A percentile compares a stretch with the other conserved stretches of the same genome.
These are phyloP conservation scores for Phycodurus eques DNA, from an alignment of 2,113 vertebrate genomes.

Conservation along the genomic window DNA sequence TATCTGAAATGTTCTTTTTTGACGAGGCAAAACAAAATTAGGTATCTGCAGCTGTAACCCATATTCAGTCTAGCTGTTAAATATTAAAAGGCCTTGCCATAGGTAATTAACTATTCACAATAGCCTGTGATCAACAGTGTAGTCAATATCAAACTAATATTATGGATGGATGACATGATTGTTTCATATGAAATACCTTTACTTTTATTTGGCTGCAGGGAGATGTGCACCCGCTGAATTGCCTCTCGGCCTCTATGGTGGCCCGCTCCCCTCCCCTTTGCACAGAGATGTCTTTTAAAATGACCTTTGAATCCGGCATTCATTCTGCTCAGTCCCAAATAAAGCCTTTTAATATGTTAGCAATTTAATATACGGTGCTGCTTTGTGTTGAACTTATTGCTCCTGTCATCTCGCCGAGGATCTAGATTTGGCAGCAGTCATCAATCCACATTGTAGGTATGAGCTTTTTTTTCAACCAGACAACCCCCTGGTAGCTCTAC, in stretches of 20 bases:
- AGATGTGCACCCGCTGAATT: slow-evolving; percentile 2
- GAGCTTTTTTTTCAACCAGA: slow-evolving; percentile 25
- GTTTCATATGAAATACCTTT: neutral
- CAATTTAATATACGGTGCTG: slow-evolving; percentile 28
- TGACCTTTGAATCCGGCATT: slow-evolving; percentile 4
- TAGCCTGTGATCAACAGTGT: neutral
- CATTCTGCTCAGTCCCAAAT: slow-evolving; percentile 14
- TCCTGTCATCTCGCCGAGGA: slow-evolving; percentile 28
- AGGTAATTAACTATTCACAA: neutral
- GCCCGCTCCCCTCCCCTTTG: neutral
- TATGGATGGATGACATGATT: neutral
- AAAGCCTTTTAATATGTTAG: slow-evolving; percentile 25
- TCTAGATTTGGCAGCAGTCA: slow-evolving; percentile 21
- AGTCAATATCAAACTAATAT: neutral
- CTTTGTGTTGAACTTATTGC: slow-evolving; percentile 39
- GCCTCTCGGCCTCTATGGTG: neutral
- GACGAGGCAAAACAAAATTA: no score
- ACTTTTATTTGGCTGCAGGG: neutral
- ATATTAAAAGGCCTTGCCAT: no score
- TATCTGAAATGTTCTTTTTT: no score
- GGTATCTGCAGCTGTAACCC: no score
- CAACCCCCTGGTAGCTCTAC: slow-evolving; percentile 23
- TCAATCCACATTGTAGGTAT: slow-evolving; percentile 25
- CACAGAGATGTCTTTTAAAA: slow-evolving; percentile 16
- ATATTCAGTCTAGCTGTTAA: no score